These are phyloP conservation scores for Chroicocephalus ridibundus DNA, from an alignment of 2,113 vertebrate genomes.

Conservation along the genomic window DNA sequence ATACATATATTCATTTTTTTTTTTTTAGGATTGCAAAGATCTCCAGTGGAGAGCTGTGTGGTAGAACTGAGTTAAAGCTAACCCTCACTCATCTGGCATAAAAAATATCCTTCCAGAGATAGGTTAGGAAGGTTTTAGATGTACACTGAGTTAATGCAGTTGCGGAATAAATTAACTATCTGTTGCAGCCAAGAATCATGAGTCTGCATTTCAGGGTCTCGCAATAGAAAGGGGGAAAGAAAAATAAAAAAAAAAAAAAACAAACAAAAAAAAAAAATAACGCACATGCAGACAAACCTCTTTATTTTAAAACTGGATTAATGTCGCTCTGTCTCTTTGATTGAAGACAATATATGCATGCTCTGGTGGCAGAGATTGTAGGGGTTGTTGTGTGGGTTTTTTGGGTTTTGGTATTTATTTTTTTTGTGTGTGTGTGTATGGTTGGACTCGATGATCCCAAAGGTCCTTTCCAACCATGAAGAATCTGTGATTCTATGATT, in stretches of 20 bases:
- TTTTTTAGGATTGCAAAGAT: neutral
- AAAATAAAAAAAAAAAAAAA: neutral
- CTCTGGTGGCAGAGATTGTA: no score
- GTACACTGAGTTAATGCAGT: neutral
- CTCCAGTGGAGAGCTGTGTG: neutral
- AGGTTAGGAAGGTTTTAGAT: slow-evolving; percentile 2
- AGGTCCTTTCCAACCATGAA: no score
- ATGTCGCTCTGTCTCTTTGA: neutral
- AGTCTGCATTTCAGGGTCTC: slow-evolving; percentile 1
- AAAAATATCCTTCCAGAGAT: neutral
- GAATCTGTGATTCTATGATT: no score
- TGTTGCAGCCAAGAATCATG: slow-evolving; percentile 33
- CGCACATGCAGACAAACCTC: neutral
- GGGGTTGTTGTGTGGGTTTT: no score
- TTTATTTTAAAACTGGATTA: neutral
- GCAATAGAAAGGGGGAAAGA: neutral
- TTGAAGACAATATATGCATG: neutral
- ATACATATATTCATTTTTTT: neutral
- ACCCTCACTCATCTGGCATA: neutral
- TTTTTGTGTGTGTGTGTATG: no score
- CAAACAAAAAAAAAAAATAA: neutral
- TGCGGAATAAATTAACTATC: slow-evolving; percentile 20
- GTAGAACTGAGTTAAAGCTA: slow-evolving; percentile 15
- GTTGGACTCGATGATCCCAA: no score
- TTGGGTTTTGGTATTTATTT: no score